phyloP scores from a whole-genome alignment of 2,888 invertebrate species.

The Parascotia fuliginaria region DNA sequence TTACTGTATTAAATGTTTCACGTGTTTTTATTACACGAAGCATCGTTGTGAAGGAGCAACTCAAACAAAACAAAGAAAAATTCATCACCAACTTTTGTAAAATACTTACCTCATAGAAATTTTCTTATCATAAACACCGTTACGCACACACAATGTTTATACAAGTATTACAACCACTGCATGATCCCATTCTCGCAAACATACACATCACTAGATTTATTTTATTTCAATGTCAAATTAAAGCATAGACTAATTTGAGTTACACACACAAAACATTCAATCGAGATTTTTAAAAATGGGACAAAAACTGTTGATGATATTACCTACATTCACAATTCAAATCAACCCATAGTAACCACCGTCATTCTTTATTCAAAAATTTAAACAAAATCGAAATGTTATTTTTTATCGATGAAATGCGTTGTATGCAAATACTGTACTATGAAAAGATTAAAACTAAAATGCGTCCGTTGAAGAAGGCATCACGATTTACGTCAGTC shows the following conservation, averaged over 20 bases:
- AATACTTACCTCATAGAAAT: not conserved
- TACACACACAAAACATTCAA: too few species aligned
- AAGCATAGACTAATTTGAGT: too few species aligned
- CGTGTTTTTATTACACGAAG: not conserved
- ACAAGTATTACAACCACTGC: not conserved
- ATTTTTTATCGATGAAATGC: not conserved
- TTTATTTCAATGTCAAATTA: not conserved
- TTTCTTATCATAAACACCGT: constrained; percentile 1
- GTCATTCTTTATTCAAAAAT: too few species aligned
- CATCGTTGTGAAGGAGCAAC: not conserved
- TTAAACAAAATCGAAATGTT: not conserved
- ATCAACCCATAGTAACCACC: too few species aligned
- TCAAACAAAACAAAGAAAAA: not conserved
- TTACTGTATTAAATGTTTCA: not conserved
- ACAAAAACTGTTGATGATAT: too few species aligned
- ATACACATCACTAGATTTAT: not conserved
- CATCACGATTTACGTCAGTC: not conserved
- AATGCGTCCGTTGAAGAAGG: not conserved
- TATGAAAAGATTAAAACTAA: constrained; percentile 1
- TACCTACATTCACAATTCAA: too few species aligned
- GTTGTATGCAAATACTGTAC: not conserved
- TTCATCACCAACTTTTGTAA: not conserved
- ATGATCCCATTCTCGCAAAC: not conserved
- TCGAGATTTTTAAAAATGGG: too few species aligned
- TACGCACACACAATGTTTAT: not conserved